phyloP scores from a whole-genome alignment of 2,888 invertebrate genomes.

The Volucella bombylans region DNA sequence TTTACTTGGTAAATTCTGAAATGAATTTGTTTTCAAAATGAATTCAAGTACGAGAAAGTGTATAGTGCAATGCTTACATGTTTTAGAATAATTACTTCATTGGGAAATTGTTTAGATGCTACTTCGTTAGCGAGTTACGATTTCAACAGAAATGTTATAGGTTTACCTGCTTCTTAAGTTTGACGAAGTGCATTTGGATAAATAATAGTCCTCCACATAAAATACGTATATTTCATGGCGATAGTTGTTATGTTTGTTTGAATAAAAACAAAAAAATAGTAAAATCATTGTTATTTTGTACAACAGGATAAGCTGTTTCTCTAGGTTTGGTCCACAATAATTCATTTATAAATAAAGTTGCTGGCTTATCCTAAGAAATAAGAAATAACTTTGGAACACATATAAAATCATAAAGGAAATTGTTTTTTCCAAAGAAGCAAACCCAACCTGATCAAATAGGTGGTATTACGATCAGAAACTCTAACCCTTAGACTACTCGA shows the following conservation, averaged over 20 bases:
- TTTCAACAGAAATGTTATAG: constrained; percentile 3
- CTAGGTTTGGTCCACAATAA: no score
- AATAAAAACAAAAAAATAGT: neutral
- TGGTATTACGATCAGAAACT: no score
- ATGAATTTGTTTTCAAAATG: constrained; percentile 5
- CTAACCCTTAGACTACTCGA: no score
- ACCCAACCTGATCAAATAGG: no score
- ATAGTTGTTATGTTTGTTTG: constrained; percentile 41
- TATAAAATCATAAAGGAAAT: no score
- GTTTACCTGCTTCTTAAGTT: neutral
- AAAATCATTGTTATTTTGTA: neutral
- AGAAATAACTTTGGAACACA: no score
- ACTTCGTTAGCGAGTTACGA: neutral
- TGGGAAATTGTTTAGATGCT: constrained; percentile 12
- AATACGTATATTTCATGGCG: constrained; percentile 46
- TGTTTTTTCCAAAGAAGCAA: no score
- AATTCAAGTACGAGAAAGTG: neutral
- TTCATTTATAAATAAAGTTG: no score
- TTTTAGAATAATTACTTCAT: constrained; percentile 50
- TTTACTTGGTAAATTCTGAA: constrained; percentile 5
- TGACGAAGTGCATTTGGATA: constrained; percentile 6
- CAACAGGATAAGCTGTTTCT: neutral
- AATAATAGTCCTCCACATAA: constrained; percentile 31
- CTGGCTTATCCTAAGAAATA: no score
- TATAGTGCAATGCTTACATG: constrained; percentile 37